Conservation (phyloP, 1,140 invertebrate species). For the Sitophilus oryzae region DNA sequence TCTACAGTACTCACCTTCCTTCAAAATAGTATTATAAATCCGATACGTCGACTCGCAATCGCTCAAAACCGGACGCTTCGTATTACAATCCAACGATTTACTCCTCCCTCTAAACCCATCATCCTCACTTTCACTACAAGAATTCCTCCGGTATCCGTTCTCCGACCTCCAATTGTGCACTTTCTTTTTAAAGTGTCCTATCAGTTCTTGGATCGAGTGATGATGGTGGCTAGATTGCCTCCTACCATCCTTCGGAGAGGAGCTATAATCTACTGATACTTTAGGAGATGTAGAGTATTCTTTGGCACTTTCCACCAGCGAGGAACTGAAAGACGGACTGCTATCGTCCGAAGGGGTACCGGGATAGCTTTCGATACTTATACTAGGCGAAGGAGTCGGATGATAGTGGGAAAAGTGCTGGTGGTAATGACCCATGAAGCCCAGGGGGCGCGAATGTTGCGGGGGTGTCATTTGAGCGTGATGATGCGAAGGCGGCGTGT, state of each 20-base stretch:
- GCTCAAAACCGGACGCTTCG: conserved; percentile 43
- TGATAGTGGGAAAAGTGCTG: conserved; percentile 25
- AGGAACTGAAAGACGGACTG: conserved; percentile 38
- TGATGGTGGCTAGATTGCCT: conserved; percentile 45
- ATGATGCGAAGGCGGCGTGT: background rate
- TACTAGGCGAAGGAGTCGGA: conserved; percentile 18
- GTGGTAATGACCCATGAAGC: conserved; percentile 23
- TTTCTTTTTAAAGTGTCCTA: conserved; percentile 63
- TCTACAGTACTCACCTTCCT: conserved; percentile 75
- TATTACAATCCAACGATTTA: conserved; percentile 66
- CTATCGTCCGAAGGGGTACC: conserved; percentile 29
- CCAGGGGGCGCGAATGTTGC: conserved; percentile 8
- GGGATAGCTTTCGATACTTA: conserved; percentile 36
- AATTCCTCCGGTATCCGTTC: conserved; percentile 46
- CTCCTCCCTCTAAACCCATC: conserved; percentile 67
- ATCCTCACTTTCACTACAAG: conserved; percentile 46
- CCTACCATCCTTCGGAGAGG: conserved; percentile 36
- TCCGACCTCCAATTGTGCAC: conserved; percentile 54
- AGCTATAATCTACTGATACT: conserved; percentile 35
- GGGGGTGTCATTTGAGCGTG: conserved; percentile 10
- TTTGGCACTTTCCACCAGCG: conserved; percentile 15
- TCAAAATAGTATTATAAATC: conserved; percentile 72
- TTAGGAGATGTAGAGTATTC: conserved; percentile 24
- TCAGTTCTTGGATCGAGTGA: conserved; percentile 65
- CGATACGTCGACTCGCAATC: conserved; percentile 75